Evolutionary conservation across 2,888 invertebrate species (phyloP), one percentile per base, ranked within the genome.

Genomic region (Luperina testacea): DNA sequence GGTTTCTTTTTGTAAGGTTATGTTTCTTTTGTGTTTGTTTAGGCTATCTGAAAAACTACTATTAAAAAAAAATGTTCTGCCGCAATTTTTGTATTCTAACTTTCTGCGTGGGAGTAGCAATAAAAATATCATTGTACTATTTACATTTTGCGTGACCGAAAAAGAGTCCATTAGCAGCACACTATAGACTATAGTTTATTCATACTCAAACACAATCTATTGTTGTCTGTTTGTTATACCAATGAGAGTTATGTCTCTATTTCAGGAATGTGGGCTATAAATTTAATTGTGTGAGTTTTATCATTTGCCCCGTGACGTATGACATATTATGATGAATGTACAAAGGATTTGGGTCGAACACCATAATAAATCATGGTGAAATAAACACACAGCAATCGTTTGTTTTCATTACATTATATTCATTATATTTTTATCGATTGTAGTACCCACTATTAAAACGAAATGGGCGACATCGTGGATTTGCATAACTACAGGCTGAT

Each of bases 241-340:
- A 78, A 78, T 78, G 88, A 72, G 82, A 79, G 82, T 85, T 77
- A 88, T 77, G 75, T 88, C 87, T 88, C 57, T 83, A 81, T 81
- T 87, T 77, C 61, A 77, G 82, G 82, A 82, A 84, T 84, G 70
- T 71, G 64, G 45, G 63, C 57, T n/a, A 87, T 84, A 86, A 83
- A 80, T 85, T 83, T 83, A 83, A 85, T 85, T 77, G 80, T 83
- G 83, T 80, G 83, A 83, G 83, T 83, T 85, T 85, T 83, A 86
- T 85, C 83, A 86, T 77, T 61, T 67, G 71, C 72, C 59, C 32
- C 32, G 24, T 80, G 86, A 86, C 80, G 77, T 80, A 75, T 64
- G 15, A 53, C 24, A 24, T 57, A 57, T 57, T 17, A 75, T 85
- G 85, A 86, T 83, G 83, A 75, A 85, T 83, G 83, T 32, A 53